Percentiles rank a stretch among this genome's conserved stretches.
These are phyloP conservation scores for Premnoplex brunnescens DNA, from an alignment of 2,797 vertebrate species.

Conservation along the genomic window DNA sequence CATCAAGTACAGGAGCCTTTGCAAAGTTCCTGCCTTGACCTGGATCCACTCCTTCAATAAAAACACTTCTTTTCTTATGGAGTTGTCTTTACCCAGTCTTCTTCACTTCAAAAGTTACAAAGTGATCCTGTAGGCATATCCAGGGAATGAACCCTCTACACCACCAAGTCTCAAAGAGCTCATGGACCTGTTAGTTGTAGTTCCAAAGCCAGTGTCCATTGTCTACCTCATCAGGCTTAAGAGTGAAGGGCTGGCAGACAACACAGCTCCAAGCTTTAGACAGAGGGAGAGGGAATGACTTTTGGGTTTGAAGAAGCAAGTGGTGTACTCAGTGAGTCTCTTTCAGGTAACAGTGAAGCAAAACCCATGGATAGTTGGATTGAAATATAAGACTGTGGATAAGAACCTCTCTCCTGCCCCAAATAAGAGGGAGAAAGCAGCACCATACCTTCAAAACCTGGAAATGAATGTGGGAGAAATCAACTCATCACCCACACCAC, in stretches of 20 bases:
- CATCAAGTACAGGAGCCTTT: not conserved
- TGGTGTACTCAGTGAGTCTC: not conserved
- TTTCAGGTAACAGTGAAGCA: not conserved
- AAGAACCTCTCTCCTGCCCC: not conserved
- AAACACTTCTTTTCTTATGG: not conserved
- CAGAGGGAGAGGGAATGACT: not conserved
- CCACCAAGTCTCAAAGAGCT: not conserved
- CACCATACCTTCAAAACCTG: not conserved
- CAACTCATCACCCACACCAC: not conserved
- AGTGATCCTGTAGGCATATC: not conserved
- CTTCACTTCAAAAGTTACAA: not conserved
- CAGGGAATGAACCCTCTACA: not conserved
- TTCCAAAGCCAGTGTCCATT: not conserved
- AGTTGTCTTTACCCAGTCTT: not conserved
- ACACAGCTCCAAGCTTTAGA: not conserved
- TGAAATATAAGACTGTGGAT: not conserved
- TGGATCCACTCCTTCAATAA: not conserved
- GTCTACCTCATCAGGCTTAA: not conserved
- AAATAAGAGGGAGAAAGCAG: not conserved
- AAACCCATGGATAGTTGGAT: not conserved
- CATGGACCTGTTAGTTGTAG: accelerated
- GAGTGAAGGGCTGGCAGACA: not conserved
- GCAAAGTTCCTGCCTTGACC: not conserved
- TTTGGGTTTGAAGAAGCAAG: not conserved
- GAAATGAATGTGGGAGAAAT: not conserved